Evolutionary conservation across 2,797 vertebrate genomes (phyloP).

Genomic region (Acipenser ruthenus): DNA sequence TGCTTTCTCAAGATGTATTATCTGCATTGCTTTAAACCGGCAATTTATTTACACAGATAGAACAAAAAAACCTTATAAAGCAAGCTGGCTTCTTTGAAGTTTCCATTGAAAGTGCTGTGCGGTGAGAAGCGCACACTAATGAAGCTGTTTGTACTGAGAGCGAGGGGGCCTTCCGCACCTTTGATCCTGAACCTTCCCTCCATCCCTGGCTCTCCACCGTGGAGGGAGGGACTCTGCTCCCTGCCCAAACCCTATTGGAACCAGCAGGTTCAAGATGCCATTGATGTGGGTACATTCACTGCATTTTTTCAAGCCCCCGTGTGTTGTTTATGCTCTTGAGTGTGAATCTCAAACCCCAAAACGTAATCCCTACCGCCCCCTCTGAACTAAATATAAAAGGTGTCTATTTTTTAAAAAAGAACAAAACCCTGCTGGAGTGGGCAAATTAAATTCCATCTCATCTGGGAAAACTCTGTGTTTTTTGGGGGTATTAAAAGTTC

Average conservation of each 20-base stretch:
- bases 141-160: slow-evolving; percentile 39
- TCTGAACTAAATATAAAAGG: too few relatives aligned
- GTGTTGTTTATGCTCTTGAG: neutral
- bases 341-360: neutral
- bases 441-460: too few relatives aligned
- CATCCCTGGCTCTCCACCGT: slow-evolving; percentile 27
- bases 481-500: too few relatives aligned
- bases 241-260: slow-evolving; percentile 11
- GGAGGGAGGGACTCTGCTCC: slow-evolving; percentile 21
- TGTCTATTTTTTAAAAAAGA: too few relatives aligned
- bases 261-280: neutral
- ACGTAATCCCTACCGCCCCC: too few relatives aligned
- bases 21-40: slow-evolving; percentile 50
- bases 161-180: slow-evolving; percentile 38
- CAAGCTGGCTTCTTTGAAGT: slow-evolving; percentile 77
- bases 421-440: too few relatives aligned
- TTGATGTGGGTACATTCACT: neutral
- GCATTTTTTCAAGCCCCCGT: neutral
- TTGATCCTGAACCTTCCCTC: slow-evolving; percentile 53
- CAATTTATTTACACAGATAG: slow-evolving; percentile 47
- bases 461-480: too few relatives aligned
- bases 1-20: slow-evolving; percentile 20
- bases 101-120: slow-evolving; percentile 60
- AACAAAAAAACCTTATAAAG: slow-evolving; percentile 55
- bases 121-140: slow-evolving; percentile 59